Evolutionary conservation across 1,140 invertebrate species (phyloP), one percentile per base, ranked within the genome.

Genomic region (Drosophila setifemur): DNA sequence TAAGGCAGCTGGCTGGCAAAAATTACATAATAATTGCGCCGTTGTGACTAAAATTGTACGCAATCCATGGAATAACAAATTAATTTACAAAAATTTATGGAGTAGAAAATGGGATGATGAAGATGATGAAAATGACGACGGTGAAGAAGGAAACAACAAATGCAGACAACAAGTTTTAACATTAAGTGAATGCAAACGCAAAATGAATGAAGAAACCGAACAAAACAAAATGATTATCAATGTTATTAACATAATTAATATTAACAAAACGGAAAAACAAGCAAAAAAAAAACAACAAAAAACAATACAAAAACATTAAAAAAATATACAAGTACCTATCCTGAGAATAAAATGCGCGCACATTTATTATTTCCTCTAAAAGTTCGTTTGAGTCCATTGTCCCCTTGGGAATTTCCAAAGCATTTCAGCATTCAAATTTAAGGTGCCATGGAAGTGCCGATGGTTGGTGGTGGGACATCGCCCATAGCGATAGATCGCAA

Each of bases 161-260:
- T 64, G 77, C 73, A 83, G 78, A 73, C 68, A 81, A 72, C 35
- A 83, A 77, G 71, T 79, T 85, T 85, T 85, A 85, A 75, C 70
- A 64, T 85, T 85, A 85, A 85, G 81, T 69, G 55, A 82, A 78
- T 48, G 53, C 67, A 71, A 72, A 77, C n/a, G 71, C 37, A 76
- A 70, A 69, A 57, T 12, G 42, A 28, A 55, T 12, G 48, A 54
- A 68, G 37, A 49, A 58, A 73, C 70, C 69, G 63, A 72, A 63
- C 44, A 67, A 73, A 73, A 66, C 48, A 44, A 73, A 77, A 81
- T 68, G 73, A 85, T 85, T 85, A 85, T 85, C 81, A 85, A 85
- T 85, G 79, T 85, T 85, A 85, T 85, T 85, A 86, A 85, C 79
- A 85, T 85, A 85, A 85, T 85, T 85, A 85, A 85, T 85, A 85